Evolutionary conservation across 2,113 vertebrate genomes (phyloP).

Genomic region (Elephas maximus): DNA sequence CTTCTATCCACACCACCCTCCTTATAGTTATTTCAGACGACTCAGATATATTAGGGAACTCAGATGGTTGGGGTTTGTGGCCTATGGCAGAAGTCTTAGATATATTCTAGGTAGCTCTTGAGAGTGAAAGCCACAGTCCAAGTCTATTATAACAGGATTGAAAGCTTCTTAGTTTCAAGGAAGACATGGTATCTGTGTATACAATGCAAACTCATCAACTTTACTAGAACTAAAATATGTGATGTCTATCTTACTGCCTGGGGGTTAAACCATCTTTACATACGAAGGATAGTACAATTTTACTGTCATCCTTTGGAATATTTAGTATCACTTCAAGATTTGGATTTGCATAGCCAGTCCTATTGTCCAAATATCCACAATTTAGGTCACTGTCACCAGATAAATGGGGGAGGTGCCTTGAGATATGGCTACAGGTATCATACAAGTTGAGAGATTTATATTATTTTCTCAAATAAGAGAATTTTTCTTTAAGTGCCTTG

Average conservation of each 20-base stretch:
- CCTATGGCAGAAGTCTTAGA: background rate
- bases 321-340: background rate
- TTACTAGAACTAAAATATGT: background rate
- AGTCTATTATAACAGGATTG: background rate
- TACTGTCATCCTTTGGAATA: background rate
- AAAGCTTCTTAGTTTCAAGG: background rate
- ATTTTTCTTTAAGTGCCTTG: background rate
- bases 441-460: background rate
- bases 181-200: background rate
- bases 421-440: background rate
- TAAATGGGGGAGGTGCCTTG: background rate
- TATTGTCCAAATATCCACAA: background rate
- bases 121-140: constrained; percentile 10
- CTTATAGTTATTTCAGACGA: background rate
- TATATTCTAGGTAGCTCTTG: background rate
- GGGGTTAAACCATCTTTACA: background rate
- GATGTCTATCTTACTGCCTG: background rate
- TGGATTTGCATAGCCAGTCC: background rate
- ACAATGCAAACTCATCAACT: background rate
- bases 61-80: background rate
- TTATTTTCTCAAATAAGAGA: background rate
- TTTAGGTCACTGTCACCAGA: background rate
- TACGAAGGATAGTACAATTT: background rate
- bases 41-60: background rate
- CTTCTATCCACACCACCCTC: background rate